Evolutionary conservation across 2,888 invertebrate genomes (phyloP).

Genomic region (Plebejus argus): DNA sequence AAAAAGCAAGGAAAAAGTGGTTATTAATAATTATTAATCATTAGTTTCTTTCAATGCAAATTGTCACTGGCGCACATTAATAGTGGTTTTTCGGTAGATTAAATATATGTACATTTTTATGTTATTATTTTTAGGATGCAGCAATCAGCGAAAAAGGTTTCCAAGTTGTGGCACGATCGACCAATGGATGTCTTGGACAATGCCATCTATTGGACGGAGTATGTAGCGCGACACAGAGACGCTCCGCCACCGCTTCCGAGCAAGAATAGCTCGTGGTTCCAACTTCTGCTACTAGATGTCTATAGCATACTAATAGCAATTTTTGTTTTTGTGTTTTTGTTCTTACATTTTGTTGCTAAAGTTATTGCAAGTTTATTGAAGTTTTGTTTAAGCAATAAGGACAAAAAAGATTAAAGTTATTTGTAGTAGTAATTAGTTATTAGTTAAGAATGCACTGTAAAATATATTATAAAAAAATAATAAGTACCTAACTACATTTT

Average conservation of each 20-base stretch:
- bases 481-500: too few species aligned
- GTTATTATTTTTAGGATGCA: conserved; percentile 56
- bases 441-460: not conserved
- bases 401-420: conserved; percentile 16
- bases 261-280: conserved; percentile 54
- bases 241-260: conserved; percentile 56
- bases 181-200: conserved; percentile 79
- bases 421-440: not conserved
- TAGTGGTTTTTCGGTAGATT: too few species aligned
- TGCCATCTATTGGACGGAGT: conserved; percentile 84
- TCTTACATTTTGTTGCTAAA: conserved; percentile 42
- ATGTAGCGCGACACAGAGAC: conserved; percentile 75
- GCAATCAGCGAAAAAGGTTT: conserved; percentile 69
- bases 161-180: conserved; percentile 77
- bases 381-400: conserved; percentile 23
- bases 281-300: conserved; percentile 59
- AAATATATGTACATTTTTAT: too few species aligned
- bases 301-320: conserved; percentile 47
- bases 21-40: too few species aligned
- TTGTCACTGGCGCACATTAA: too few species aligned
- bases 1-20: too few species aligned
- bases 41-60: too few species aligned
- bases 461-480: too few species aligned
- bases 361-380: conserved; percentile 29
- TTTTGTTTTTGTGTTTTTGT: conserved; percentile 41